A percentile compares a stretch with the other conserved stretches of the same genome.
These are phyloP conservation scores for Campoplex nolae DNA, from an alignment of 2,888 invertebrate genomes.

Conservation along the genomic window DNA sequence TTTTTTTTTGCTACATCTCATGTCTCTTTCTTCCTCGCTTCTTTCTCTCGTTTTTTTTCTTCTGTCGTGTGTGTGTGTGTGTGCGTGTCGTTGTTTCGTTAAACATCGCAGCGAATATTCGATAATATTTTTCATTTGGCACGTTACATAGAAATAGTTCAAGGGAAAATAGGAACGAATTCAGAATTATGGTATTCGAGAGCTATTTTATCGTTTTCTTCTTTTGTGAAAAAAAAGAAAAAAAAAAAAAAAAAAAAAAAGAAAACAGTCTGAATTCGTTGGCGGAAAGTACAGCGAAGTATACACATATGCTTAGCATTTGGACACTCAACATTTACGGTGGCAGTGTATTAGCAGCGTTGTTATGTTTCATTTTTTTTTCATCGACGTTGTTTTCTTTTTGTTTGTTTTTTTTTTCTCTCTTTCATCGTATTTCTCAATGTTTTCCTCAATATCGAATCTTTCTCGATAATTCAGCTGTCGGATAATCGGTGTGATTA, in stretches of 20 bases:
- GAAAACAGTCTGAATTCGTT: constrained; percentile 67
- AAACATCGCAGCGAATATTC: constrained; percentile 22
- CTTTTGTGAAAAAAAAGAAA: no score
- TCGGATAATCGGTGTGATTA: constrained; percentile 1
- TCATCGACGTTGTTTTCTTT: background rate
- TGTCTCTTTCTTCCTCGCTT: constrained; percentile 17
- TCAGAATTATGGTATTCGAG: background rate
- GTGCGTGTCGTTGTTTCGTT: constrained; percentile 18
- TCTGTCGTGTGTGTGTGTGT: constrained; percentile 7
- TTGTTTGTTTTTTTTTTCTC: background rate
- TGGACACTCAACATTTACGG: constrained; percentile 67
- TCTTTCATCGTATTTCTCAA: constrained; percentile 4
- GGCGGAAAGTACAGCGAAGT: constrained; percentile 76
- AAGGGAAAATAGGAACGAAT: constrained; percentile 53
- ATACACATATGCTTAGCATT: constrained; percentile 74
- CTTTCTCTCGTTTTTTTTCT: constrained; percentile 4
- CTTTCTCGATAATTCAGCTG: constrained; percentile 16
- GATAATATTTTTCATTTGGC: background rate
- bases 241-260: no score
- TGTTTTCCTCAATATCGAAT: constrained; percentile 15
- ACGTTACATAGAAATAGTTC: constrained; percentile 47
- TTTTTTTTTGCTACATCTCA: constrained; percentile 7
- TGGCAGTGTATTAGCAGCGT: constrained; percentile 65
- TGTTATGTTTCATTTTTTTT: background rate
- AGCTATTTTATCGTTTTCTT: background rate